These are phyloP conservation scores for Anhinga rufa DNA, from an alignment of 2,113 vertebrate genomes.

Conservation along the genomic window DNA sequence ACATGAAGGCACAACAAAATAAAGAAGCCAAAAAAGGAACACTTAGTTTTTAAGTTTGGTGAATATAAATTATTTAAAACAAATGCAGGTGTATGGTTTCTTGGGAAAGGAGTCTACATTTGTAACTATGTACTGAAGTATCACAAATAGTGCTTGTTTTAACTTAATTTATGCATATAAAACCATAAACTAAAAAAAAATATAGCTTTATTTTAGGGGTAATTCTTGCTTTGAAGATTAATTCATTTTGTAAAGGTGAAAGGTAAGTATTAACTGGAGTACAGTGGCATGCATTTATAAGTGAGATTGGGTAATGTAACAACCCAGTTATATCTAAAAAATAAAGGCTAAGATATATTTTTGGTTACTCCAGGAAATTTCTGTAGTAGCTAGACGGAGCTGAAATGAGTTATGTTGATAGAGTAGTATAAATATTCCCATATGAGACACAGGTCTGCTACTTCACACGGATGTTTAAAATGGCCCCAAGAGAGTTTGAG, in stretches of 20 bases:
- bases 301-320: neutral
- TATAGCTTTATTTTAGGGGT: neutral
- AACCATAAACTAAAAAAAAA: neutral
- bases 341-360: neutral
- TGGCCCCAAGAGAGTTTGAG: neutral
- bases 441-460: neutral
- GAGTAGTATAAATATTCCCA: neutral
- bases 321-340: neutral
- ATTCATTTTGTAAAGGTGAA: neutral
- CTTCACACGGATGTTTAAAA: neutral
- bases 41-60: neutral
- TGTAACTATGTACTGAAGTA: neutral
- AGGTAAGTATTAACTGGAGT: neutral
- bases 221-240: neutral
- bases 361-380: neutral
- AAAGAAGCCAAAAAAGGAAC: neutral
- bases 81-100: neutral
- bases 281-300: neutral
- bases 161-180: neutral
- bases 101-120: neutral
- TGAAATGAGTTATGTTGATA: neutral
- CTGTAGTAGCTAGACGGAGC: neutral
- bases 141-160: neutral
- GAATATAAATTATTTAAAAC: neutral
- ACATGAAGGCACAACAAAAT: slow-evolving; percentile 2